Evolutionary conservation across 1,140 invertebrate species (phyloP).

Genomic region (Orius insidiosus): DNA sequence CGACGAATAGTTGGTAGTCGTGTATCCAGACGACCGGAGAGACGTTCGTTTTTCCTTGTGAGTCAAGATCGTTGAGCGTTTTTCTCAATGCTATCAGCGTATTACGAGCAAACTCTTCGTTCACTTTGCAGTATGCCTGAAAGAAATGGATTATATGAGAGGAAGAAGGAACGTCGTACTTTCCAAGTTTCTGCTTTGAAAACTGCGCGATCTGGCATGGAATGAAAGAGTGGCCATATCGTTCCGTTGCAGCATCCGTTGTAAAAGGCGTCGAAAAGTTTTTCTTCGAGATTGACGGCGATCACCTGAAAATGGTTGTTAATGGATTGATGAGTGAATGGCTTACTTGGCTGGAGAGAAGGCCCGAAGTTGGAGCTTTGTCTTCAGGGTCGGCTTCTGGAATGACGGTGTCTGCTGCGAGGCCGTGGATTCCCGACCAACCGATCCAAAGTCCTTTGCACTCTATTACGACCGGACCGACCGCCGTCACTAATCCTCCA

Average conservation of each 20-base stretch:
- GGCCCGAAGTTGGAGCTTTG: slow-evolving; percentile 64
- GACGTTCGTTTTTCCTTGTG: slow-evolving; percentile 33
- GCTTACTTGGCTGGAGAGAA: slow-evolving; percentile 61
- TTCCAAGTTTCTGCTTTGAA: slow-evolving; percentile 67
- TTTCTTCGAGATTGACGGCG: slow-evolving; percentile 54
- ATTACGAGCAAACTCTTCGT: slow-evolving; percentile 64
- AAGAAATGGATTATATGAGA: slow-evolving; percentile 21
- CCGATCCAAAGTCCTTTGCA: slow-evolving; percentile 76
- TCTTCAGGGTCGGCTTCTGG: slow-evolving; percentile 72
- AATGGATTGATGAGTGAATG: too few relatives aligned
- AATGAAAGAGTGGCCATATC: slow-evolving; percentile 82
- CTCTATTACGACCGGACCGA: slow-evolving; percentile 72
- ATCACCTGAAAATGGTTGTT: too few relatives aligned
- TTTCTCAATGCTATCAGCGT: slow-evolving; percentile 53
- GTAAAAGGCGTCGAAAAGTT: slow-evolving; percentile 68
- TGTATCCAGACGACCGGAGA: slow-evolving; percentile 75
- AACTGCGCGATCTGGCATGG: slow-evolving; percentile 65
- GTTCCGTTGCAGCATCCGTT: slow-evolving; percentile 83
- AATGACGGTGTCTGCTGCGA: slow-evolving; percentile 48
- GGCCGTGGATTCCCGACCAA: slow-evolving; percentile 69
- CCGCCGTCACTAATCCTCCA: slow-evolving; percentile 74
- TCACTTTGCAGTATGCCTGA: slow-evolving; percentile 62
- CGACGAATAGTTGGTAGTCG: slow-evolving; percentile 80
- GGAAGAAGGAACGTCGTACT: too few relatives aligned
- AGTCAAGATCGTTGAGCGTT: slow-evolving; percentile 30